Base-by-base conservation (phyloP, 2,888 invertebrate genomes). In the Lepeophtheirus nordmannii region DNA sequence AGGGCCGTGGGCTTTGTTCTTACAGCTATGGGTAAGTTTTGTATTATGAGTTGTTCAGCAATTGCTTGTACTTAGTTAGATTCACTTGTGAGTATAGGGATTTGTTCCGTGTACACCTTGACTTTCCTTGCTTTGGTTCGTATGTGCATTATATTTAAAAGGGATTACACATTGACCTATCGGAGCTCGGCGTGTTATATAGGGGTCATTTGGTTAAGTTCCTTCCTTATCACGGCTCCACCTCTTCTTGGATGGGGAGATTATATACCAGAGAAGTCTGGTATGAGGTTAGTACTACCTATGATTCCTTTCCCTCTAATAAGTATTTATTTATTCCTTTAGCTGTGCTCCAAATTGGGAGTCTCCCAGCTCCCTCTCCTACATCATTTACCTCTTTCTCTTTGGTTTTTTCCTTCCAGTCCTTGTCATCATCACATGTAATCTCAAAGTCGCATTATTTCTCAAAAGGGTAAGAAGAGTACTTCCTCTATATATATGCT, bases 201-300 rank as follows among this genome's bases (percentile, higher is more conserved):
- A 12, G 23, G 17, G 11, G 9, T 9, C 2, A 60, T 60, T 30
- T 60, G 60, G 60, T 30, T 38, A 38, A 23, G 17, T 37, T 30
- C 60, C 30, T 17, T 60, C 10, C 12, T 60, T 22, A 38, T 60
- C 17, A 17, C 60, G 22, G 17, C 30, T 30, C 60, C 60, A 9
- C 60, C 60, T 17, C 30, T 60, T n/a, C 23, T 60, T 20, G 60
- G 60, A 10, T 60, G 60, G 60, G 60, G 60, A 37, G 30, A 30
- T 14, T 60, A 60, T 23, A 38, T 60, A 10, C 60, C 39, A 11
- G 60, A 60, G 10, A 14, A 60, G 30, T 60, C 60, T 37, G 37
- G 60, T 11, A 60, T 60, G 30, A 60, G 60, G 60, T 60, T 20
- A 22, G 60, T 2, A 20, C n/a, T 23, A 8, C 8, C 20, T 11